These are phyloP conservation scores for Didymodactylos carnosus DNA, from an alignment of 2,888 invertebrate species.

Conservation along the genomic window DNA sequence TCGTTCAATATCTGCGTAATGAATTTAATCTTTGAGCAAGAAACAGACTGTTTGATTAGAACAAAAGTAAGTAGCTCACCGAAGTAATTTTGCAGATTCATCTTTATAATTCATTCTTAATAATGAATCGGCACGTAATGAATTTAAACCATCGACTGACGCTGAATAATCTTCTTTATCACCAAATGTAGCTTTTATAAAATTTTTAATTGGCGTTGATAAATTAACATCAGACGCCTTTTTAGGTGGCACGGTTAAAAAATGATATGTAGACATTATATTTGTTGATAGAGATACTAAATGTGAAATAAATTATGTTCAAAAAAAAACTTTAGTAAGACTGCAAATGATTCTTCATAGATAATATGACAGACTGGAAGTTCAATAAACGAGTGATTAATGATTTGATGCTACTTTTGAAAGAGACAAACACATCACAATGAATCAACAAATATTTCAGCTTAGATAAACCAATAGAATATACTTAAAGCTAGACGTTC, in stretches of 20 bases:
- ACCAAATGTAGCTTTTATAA: conserved; percentile 8
- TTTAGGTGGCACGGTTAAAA: conserved; percentile 1
- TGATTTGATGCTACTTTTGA: no score
- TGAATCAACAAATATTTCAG: no score
- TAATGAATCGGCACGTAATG: conserved; percentile 7
- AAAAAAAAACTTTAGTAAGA: no score
- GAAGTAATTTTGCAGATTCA: neutral
- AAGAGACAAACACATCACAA: no score
- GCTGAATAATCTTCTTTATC: conserved; percentile 11
- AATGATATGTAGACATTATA: neutral
- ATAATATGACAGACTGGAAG: no score
- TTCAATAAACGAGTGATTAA: no score
- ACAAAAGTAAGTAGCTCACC: neutral
- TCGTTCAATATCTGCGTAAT: no score
- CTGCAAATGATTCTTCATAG: no score
- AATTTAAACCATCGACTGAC: conserved; percentile 2
- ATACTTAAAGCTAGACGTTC: no score
- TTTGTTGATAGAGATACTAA: no score
- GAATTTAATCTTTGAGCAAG: neutral
- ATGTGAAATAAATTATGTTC: no score
- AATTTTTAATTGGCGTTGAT: conserved; percentile 1
- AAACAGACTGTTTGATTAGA: neutral
- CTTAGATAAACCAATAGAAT: no score
- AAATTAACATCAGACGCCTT: conserved; percentile 9
- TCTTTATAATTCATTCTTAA: neutral